These are phyloP conservation scores for Chymomyza costata DNA, from an alignment of 1,140 invertebrate genomes.

Conservation along the genomic window DNA sequence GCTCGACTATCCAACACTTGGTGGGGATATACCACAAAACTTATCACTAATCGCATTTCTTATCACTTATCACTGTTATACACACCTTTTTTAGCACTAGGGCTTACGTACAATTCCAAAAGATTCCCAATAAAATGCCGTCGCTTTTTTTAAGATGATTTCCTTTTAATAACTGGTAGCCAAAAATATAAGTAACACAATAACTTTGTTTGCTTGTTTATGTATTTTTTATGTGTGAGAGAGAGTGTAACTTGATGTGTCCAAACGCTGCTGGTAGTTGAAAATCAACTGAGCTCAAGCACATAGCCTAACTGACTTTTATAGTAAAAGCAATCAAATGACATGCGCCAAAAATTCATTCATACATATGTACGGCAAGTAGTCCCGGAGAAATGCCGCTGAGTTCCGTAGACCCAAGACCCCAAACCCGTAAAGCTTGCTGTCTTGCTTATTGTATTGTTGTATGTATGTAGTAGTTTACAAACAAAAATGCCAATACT, in stretches of 20 bases:
- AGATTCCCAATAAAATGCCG: slow-evolving; percentile 36
- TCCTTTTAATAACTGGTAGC: too few species aligned
- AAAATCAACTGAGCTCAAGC: slow-evolving; percentile 62
- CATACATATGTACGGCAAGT: slow-evolving; percentile 41
- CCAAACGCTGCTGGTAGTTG: slow-evolving; percentile 58
- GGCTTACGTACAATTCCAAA: slow-evolving; percentile 44
- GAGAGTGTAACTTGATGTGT: slow-evolving; percentile 51
- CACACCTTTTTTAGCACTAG: slow-evolving; percentile 42
- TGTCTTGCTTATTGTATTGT: slow-evolving; percentile 72
- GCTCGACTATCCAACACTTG: too few species aligned
- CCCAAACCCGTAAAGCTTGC: slow-evolving; percentile 11
- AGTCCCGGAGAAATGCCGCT: slow-evolving; percentile 6
- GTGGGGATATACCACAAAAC: too few species aligned
- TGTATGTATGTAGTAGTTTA: slow-evolving; percentile 63
- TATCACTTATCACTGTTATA: slow-evolving; percentile 1
- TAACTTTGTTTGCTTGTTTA: slow-evolving; percentile 11
- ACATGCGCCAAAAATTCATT: slow-evolving; percentile 64
- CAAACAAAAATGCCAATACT: slow-evolving; percentile 69
- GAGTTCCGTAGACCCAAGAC: too few species aligned
- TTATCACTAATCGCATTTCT: too few species aligned
- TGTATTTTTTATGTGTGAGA: slow-evolving; percentile 7
- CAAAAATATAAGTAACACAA: slow-evolving; percentile 16
- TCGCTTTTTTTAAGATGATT: too few species aligned
- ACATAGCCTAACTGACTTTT: slow-evolving; percentile 70
- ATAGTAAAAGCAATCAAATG: slow-evolving; percentile 64